Base-by-base conservation (phyloP, 2,797 vertebrate species). In the Epinephelus malabaricus region DNA sequence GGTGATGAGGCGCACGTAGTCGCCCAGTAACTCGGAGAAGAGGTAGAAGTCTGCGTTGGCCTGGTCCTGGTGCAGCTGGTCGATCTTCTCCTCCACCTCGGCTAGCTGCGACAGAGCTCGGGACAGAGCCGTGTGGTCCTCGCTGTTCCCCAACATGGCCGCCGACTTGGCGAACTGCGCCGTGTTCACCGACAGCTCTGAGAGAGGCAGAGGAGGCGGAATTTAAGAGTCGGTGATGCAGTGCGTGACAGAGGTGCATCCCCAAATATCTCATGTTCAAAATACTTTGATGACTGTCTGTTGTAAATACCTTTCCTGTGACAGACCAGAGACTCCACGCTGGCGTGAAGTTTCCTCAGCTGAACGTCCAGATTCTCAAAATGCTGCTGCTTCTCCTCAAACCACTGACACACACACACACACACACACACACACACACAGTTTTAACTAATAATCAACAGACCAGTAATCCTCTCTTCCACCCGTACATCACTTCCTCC, bases 111-210 rank as follows among this genome's bases (percentile, higher is more conserved):
- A 99, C 88, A 99, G 93, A 19, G 98, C 98, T 68, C 98, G 94
- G 7, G 98, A 99, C 55, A 99, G 93, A 47, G 98, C 98, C 46
- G 98, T 99, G 90, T 99, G 98, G 88, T 99, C 98, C 94, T 99
- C 98, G 2, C 98, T 98, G 93, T 98, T 99, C 53, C 98, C 98
- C 93, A 99, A 92, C 98, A 99, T 99, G 84, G 98, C 98, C n/a
- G 97, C 96, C 71, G 98, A 99, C 94, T 98, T 98, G 78, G 98
- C 97, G 82, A 99, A 99, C 78, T 97, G 97, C 51, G 97, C 97
- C 6, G 97, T 98, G 94, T 98, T 98, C 50, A 95, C 90, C 0
- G 98, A 99, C 88, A 99, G 95, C 92, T 99, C 98, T 99, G 93
- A 61, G 92, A 43, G 40, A 43, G 3, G 11, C 9, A 43, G 92